Evolutionary conservation across 1,140 invertebrate species (phyloP).

Genomic region (Hyles euphorbiae): DNA sequence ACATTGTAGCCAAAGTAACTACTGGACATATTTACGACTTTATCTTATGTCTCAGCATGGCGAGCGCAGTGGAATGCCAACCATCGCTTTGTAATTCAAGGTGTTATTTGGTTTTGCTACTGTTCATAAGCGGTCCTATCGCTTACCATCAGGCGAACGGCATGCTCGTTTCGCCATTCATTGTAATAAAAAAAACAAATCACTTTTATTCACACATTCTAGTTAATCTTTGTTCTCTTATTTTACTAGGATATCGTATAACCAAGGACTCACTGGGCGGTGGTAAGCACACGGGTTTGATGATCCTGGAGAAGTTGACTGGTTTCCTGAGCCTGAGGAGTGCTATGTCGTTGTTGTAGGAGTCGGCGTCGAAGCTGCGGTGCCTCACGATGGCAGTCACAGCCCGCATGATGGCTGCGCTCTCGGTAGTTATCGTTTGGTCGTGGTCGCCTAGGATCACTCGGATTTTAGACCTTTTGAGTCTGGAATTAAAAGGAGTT

Average conservation of each 20-base stretch:
- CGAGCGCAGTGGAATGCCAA: too few species aligned
- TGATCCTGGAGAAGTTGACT: conserved; percentile 85
- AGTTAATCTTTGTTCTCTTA: too few species aligned
- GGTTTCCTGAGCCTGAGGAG: conserved; percentile 85
- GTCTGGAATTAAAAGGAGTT: conserved; percentile 60
- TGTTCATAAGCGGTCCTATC: too few species aligned
- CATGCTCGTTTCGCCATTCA: too few species aligned
- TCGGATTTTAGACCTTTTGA: conserved; percentile 86
- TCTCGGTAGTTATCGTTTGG: conserved; percentile 85
- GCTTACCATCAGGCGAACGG: too few species aligned
- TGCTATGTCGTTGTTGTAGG: conserved; percentile 92
- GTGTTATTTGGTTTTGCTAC: too few species aligned
- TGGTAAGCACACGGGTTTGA: conserved; percentile 88
- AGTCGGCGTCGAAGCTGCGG: conserved; percentile 87
- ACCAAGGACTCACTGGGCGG: conserved; percentile 72
- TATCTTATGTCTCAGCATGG: too few species aligned
- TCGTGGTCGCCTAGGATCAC: conserved; percentile 88
- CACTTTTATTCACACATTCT: too few species aligned
- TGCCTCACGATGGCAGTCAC: conserved; percentile 87
- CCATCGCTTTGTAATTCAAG: too few species aligned
- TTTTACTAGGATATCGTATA: neutral
- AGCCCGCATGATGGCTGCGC: conserved; percentile 84
- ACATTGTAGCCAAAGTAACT: too few species aligned
- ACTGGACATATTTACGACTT: too few species aligned
- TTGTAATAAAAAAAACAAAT: too few species aligned